Conservation (phyloP, 2,888 invertebrate species). For the Prosopocoilus inquinatus region DNA sequence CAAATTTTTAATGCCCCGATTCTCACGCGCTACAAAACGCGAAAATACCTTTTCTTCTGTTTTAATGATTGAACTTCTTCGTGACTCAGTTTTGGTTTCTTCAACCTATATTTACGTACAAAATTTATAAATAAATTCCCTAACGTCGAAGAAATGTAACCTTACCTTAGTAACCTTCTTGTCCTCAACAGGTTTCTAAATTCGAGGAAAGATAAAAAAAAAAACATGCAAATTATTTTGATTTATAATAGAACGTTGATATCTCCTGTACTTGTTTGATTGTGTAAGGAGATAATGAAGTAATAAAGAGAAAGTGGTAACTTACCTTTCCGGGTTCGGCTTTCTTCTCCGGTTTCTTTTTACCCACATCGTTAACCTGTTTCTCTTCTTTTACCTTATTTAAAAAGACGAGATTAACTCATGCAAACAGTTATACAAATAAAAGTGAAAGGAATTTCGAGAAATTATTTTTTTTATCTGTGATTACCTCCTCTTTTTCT, state of each 20-base stretch:
- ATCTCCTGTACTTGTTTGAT: too few relatives aligned
- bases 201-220: too few relatives aligned
- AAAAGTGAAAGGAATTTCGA: constrained; percentile 7
- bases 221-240: too few relatives aligned
- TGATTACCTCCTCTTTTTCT: constrained; percentile 32
- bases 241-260: too few relatives aligned
- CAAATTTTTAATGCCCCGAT: background rate
- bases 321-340: constrained; percentile 46
- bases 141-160: constrained; percentile 1
- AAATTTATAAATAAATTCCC: constrained; percentile 11
- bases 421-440: constrained; percentile 14
- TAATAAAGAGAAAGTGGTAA: background rate
- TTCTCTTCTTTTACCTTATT: constrained; percentile 39
- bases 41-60: constrained; percentile 43
- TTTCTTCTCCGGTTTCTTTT: constrained; percentile 57
- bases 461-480: constrained; percentile 9
- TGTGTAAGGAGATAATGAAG: background rate
- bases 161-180: constrained; percentile 44
- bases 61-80: constrained; percentile 45
- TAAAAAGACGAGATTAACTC: background rate
- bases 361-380: constrained; percentile 43
- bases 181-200: background rate
- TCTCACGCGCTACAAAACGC: background rate
- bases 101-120: constrained; percentile 38
- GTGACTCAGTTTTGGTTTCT: constrained; percentile 46